Evolutionary conservation across 2,888 invertebrate species (phyloP).

Genomic region (Athripsodes cinereus): DNA sequence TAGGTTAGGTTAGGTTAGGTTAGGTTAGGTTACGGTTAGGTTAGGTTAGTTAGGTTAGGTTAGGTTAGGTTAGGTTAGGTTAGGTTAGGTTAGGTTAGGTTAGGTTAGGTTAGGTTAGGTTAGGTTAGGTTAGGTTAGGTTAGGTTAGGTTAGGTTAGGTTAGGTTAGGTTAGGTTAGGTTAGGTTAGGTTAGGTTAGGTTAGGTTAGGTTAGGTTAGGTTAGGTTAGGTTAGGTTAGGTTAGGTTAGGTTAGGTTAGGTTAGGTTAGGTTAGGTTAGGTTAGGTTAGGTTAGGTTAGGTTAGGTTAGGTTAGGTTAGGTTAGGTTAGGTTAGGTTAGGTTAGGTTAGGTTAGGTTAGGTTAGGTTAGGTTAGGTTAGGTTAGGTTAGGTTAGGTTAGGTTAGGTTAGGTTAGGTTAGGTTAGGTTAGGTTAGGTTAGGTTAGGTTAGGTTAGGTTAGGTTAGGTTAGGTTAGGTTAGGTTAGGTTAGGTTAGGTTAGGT

Average conservation of each 20-base stretch:
- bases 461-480: slow-evolving; percentile 20
- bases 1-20: slow-evolving; percentile 22
- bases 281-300: slow-evolving; percentile 26
- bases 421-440: slow-evolving; percentile 25
- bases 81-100: slow-evolving; percentile 22
- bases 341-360: slow-evolving; percentile 23
- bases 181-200: slow-evolving; percentile 12
- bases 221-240: slow-evolving; percentile 24
- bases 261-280: slow-evolving; percentile 23
- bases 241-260: slow-evolving; percentile 20
- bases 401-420: slow-evolving; percentile 19
- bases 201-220: slow-evolving; percentile 21
- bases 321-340: slow-evolving; percentile 24
- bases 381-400: slow-evolving; percentile 28
- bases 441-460: slow-evolving; percentile 28
- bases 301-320: slow-evolving; percentile 26
- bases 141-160: slow-evolving; percentile 22
- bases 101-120: slow-evolving; percentile 26
- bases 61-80: slow-evolving; percentile 22
- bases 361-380: slow-evolving; percentile 23
- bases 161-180: slow-evolving; percentile 20
- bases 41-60: slow-evolving; percentile 21
- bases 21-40: slow-evolving; percentile 22
- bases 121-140: slow-evolving; percentile 24
- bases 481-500: slow-evolving; percentile 23